Base-by-base conservation (phyloP, 2,113 vertebrate species). In the Nyctibius bracteatus region DNA sequence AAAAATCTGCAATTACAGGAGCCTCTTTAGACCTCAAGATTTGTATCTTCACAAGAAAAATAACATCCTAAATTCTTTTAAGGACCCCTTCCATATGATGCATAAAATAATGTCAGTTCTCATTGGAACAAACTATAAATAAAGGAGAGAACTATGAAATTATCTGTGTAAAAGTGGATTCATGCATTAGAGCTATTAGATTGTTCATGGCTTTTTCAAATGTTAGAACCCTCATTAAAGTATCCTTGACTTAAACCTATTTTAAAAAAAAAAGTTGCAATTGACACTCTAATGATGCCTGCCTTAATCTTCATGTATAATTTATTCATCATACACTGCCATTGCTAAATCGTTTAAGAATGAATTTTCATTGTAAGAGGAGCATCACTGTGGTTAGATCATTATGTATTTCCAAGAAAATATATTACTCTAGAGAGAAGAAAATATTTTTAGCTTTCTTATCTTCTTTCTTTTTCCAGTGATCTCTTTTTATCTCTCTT, bases 311-410 rank as follows among this genome's bases (percentile, higher is more conserved):
- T 98, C 95, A 97, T 98, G 96, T 97, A 98, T 98, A 98, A 97
- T 98, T 96, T 96, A 97, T 97, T 95, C 86, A 95, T 97, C 96
- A 94, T 94, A 93, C 71, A 67, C 65, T 96, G 72, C 85, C 86
- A 96, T 93, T 97, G 86, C 90, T 98, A 97, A 98, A 98, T 98
- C 93, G 98, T 98, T 98, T 97, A 97, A 97, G 94, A 97, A 97
- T 87, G 98, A 97, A 97, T 97, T 97, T 82, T 86, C 79, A 95
- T 89, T 97, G 75, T 96, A 89, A 92, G 90, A 97, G 84, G 65
- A 97, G 31, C 10, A 10, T 72, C 88, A 88, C 44, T 94, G 54
- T 90, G 91, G 70, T 96, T 91, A 96, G 80, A 92, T 75, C 68
- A 96, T 97, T 93, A 83, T 88, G 63, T 90, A 78, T 81, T 97